phyloP scores from a whole-genome alignment of 2,113 vertebrate species.

The Synodontis membranacea region DNA sequence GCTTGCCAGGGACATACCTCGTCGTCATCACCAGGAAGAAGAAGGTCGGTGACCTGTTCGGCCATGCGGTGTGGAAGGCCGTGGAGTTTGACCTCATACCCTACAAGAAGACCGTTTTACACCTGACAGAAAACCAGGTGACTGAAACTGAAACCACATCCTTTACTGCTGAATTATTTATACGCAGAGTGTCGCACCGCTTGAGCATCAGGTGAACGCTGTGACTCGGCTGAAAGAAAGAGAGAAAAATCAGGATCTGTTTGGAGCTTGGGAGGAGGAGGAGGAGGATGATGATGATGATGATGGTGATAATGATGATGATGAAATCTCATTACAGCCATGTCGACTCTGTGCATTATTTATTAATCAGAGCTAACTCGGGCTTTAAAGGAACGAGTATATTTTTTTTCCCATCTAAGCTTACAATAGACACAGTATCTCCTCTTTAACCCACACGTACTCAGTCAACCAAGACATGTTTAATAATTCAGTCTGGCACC shows the following conservation, averaged over 20 bases:
- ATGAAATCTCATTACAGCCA: constrained; percentile 48
- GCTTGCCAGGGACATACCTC: constrained; percentile 88
- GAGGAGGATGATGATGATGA: neutral
- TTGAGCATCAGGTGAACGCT: neutral
- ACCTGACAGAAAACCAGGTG: constrained; percentile 96
- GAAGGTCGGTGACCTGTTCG: constrained; percentile 90
- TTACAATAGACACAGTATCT: neutral
- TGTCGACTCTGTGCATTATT: constrained; percentile 58
- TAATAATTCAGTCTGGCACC: neutral
- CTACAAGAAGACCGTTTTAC: constrained; percentile 94
- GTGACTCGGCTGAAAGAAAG: neutral
- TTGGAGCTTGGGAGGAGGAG: neutral
- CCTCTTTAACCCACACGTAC: neutral
- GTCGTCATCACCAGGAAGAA: constrained; percentile 95
- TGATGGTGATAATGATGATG: neutral
- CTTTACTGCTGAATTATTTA: neutral
- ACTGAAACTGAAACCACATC: constrained; percentile 21
- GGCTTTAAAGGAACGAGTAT: neutral
- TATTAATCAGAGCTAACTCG: constrained; percentile 27
- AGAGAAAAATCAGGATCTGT: neutral
- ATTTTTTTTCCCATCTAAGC: neutral
- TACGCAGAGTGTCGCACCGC: neutral
- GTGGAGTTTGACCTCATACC: constrained; percentile 93
- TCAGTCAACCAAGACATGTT: neutral
- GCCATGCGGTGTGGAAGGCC: constrained; percentile 93